Evolutionary conservation across 2,797 vertebrate genomes (phyloP), one percentile per base, ranked within the genome.

Genomic region (Ctenopoma kingsleyae): DNA sequence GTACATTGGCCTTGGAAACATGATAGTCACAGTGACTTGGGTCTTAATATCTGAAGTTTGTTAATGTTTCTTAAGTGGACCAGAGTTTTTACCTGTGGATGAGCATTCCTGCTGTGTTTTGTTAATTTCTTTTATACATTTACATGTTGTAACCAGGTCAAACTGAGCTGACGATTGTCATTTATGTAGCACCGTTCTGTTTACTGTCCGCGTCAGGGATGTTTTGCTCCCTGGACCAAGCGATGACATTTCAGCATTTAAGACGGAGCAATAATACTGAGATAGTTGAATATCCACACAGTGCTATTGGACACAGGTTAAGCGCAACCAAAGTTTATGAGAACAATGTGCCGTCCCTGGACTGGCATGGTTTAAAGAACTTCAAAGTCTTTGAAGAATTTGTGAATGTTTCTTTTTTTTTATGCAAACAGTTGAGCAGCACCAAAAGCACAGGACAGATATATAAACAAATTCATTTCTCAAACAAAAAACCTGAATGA

Each of bases 41-140:
- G 67, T 86, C 69, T 81, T 71, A 61, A 66, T 55, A 71, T 62
- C 60, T 52, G 56, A 78, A 62, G 65, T 72, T 64, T 49, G 61
- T 82, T 50, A 2, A 54, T 59, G 46, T 76, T 74, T 69, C 36
- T 67, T 57, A 71, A 67, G 49, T 53, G 74, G 86, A 91, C 82
- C 87, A 82, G 86, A 80, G 82, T 91, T 91, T 87, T 63, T 80
- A 83, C 86, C 90, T 92, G 90, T 90, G 91, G 87, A 90, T 51
- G 71, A 87, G 80, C 89, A 91, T 91, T 90, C 90, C 90, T 92
- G 85, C 89, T 92, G 88, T 85, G 83, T 84, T 32, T 82, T 71
- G 55, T 76, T 68, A 46, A 83, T 71, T 25, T 54, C 27, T 56
- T 68, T 68, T 51, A 59, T 70, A 77, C 54, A 40, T 82, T 23